Conservation (phyloP, 2,888 invertebrate genomes). For the Chaetogeoica ovagalla region DNA sequence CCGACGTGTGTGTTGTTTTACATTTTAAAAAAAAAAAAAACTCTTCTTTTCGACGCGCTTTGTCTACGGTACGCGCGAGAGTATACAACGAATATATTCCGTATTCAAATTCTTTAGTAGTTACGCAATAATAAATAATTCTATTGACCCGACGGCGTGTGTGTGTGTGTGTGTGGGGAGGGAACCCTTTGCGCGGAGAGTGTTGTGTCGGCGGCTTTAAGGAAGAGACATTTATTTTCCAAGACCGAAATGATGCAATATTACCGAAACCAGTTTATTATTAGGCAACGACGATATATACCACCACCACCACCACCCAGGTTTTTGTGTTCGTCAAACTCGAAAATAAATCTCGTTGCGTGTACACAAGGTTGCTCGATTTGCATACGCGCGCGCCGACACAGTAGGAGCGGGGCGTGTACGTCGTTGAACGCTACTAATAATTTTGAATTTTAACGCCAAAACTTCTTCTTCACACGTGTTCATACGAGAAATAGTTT, state of each 20-base stretch:
- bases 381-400: constrained; percentile 26
- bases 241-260: constrained; percentile 18
- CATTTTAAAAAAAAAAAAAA: too few relatives aligned
- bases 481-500: constrained; percentile 8
- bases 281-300: constrained; percentile 29
- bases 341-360: constrained; percentile 45
- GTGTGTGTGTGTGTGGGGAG: too few relatives aligned
- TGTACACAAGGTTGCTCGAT: constrained; percentile 34
- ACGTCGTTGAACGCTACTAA: constrained; percentile 47
- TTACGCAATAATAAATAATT: not conserved
- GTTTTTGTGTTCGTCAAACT: constrained; percentile 36
- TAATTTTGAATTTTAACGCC: constrained; percentile 50
- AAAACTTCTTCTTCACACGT: constrained; percentile 16
- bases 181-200: not conserved
- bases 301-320: constrained; percentile 25
- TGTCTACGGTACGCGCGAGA: not conserved
- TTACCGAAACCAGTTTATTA: constrained; percentile 42
- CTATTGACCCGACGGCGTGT: not conserved
- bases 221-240: constrained; percentile 21
- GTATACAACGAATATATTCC: not conserved
- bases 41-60: not conserved
- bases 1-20: too few relatives aligned
- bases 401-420: constrained; percentile 48
- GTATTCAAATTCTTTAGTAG: not conserved
- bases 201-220: not conserved